phyloP scores from a whole-genome alignment of 2,113 vertebrate genomes.

The Oreochromis niloticus region DNA sequence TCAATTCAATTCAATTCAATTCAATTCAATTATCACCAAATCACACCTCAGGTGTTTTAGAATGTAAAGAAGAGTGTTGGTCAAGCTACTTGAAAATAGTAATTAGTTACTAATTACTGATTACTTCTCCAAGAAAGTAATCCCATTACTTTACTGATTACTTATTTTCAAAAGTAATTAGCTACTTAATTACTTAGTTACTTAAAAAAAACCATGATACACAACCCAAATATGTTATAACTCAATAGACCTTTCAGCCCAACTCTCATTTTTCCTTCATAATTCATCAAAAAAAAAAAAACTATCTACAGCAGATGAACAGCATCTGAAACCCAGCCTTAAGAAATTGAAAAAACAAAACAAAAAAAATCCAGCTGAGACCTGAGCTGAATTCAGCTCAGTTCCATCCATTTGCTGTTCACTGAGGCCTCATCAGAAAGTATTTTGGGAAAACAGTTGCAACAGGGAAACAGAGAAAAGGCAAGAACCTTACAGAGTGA shows the following conservation, averaged over 20 bases:
- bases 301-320: not conserved
- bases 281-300: not conserved
- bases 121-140: not conserved
- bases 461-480: not conserved
- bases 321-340: not conserved
- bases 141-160: not conserved
- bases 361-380: not conserved
- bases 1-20: not conserved
- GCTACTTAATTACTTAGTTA: not conserved
- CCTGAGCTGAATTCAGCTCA: not conserved
- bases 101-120: not conserved
- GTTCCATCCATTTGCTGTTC: not conserved
- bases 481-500: not conserved
- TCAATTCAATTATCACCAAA: not conserved
- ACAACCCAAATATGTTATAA: not conserved
- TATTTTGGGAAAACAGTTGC: not conserved
- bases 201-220: not conserved
- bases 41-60: not conserved
- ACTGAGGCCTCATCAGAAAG: not conserved
- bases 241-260: not conserved
- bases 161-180: not conserved
- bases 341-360: not conserved
- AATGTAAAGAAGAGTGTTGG: not conserved
- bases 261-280: not conserved
- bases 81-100: too few species aligned